Evolutionary conservation across 2,888 invertebrate species (phyloP).

Genomic region (Epicampocera succincta): DNA sequence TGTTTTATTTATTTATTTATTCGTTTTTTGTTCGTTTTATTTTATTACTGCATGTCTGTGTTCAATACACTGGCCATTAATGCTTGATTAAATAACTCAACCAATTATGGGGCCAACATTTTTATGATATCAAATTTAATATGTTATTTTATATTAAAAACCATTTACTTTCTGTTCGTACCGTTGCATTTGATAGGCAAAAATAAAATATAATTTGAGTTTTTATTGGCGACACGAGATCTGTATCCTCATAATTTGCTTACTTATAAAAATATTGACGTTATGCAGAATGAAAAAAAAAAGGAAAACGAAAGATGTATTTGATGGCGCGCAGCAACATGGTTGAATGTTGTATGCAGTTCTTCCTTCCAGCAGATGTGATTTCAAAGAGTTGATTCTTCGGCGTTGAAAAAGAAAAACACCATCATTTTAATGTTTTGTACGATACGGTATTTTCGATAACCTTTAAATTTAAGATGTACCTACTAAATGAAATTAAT

Average conservation of each 20-base stretch:
- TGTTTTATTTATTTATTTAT: conserved; percentile 54
- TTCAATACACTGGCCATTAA: conserved; percentile 51
- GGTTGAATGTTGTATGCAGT: no score
- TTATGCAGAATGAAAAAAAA: neutral
- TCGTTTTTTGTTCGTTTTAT: neutral
- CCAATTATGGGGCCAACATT: conserved; percentile 55
- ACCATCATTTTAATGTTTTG: no score
- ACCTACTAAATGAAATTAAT: no score
- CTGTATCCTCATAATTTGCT: conserved; percentile 20
- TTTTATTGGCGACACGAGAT: conserved; percentile 50
- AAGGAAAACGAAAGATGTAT: neutral
- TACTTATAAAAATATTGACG: conserved; percentile 10
- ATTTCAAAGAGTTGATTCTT: no score
- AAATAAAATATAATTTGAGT: conserved; percentile 48
- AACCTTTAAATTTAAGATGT: no score
- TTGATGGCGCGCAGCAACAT: neutral
- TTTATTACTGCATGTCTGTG: conserved; percentile 41
- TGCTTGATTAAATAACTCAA: conserved; percentile 61
- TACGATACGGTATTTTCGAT: no score
- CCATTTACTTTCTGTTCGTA: conserved; percentile 54
- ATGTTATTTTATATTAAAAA: conserved; percentile 62
- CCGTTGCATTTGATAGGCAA: conserved; percentile 17
- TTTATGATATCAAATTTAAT: conserved; percentile 63
- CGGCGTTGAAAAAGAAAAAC: no score
- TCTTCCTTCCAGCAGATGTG: no score